A percentile compares a stretch with the other conserved stretches of the same genome.
Evolutionary conservation across 2,113 vertebrate genomes (phyloP).

Genomic region (Pao palembangensis): DNA sequence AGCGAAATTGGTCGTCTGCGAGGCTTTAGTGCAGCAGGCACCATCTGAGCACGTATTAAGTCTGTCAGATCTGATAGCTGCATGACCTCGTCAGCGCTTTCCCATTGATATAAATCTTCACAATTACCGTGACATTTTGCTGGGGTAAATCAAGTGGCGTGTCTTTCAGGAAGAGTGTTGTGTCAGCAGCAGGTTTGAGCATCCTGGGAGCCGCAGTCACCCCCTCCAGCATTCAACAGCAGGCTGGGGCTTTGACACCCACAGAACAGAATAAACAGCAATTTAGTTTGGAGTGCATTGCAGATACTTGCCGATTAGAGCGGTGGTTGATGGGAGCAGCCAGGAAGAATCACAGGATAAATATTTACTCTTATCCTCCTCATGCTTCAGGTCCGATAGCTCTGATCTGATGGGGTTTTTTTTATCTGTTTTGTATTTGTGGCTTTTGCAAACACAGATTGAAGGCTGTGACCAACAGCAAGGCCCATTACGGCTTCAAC

Average conservation of each 20-base stretch:
- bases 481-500: conserved; percentile 42
- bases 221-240: conserved; percentile 55
- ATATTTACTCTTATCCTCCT: conserved; percentile 57
- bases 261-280: conserved; percentile 72
- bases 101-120: conserved; percentile 77
- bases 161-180: conserved; percentile 70
- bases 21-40: conserved; percentile 57
- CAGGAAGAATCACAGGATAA: conserved; percentile 62
- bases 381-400: conserved; percentile 41
- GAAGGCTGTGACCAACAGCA: conserved; percentile 29
- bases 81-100: conserved; percentile 73
- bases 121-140: conserved; percentile 75
- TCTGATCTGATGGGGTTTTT: conserved; percentile 32
- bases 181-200: conserved; percentile 68
- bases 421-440: conserved; percentile 56
- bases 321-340: conserved; percentile 56
- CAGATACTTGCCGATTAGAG: conserved; percentile 69
- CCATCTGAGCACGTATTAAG: conserved; percentile 72
- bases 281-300: conserved; percentile 67
- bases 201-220: conserved; percentile 66
- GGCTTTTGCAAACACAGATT: conserved; percentile 45
- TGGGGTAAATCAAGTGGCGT: conserved; percentile 68
- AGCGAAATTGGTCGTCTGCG: conserved; percentile 58
- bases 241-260: conserved; percentile 50
- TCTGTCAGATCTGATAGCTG: conserved; percentile 76